Percentiles rank a stretch among this genome's conserved stretches.
Conservation (phyloP, 2,888 invertebrate genomes). For the Ennomos erosarius region DNA sequence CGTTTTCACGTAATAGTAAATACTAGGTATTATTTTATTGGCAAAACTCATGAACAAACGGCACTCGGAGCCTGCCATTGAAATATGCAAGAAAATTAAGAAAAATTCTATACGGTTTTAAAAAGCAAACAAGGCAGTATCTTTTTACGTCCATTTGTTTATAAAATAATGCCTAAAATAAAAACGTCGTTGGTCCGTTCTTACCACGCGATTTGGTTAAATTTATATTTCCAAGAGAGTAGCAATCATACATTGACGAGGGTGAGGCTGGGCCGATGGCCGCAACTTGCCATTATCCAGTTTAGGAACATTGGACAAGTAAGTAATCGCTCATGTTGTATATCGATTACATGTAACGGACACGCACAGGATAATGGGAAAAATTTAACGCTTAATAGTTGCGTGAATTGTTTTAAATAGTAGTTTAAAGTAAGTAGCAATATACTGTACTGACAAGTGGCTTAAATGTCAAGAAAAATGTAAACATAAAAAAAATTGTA, state of each 20-base stretch:
- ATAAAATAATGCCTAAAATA: too few species aligned
- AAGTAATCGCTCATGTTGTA: conserved; percentile 33
- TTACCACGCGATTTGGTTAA: too few species aligned
- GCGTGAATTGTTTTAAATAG: not conserved
- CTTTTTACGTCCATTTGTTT: not conserved
- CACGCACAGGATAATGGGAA: conserved; percentile 24
- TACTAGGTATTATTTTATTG: too few species aligned
- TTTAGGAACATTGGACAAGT: conserved; percentile 31
- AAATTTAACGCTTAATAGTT: conserved; percentile 25
- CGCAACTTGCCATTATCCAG: conserved; percentile 38
- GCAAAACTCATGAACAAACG: conserved; percentile 8
- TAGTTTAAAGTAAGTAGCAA: not conserved
- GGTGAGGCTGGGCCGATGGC: conserved; percentile 32
- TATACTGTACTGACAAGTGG: too few species aligned
- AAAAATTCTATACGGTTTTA: too few species aligned
- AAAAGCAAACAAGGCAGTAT: not conserved
- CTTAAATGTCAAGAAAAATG: too few species aligned
- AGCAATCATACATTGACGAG: conserved; percentile 44
- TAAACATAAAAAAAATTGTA: too few species aligned
- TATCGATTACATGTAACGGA: conserved; percentile 25
- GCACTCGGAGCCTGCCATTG: not conserved
- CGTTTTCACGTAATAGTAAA: too few species aligned
- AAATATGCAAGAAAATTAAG: too few species aligned
- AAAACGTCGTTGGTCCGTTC: too few species aligned
- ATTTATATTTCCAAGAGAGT: conserved; percentile 26